Percentiles rank a stretch among this genome's conserved stretches.
These are phyloP conservation scores for Alviniconcha marisindica DNA, from an alignment of 1,140 invertebrate species.

Conservation along the genomic window DNA sequence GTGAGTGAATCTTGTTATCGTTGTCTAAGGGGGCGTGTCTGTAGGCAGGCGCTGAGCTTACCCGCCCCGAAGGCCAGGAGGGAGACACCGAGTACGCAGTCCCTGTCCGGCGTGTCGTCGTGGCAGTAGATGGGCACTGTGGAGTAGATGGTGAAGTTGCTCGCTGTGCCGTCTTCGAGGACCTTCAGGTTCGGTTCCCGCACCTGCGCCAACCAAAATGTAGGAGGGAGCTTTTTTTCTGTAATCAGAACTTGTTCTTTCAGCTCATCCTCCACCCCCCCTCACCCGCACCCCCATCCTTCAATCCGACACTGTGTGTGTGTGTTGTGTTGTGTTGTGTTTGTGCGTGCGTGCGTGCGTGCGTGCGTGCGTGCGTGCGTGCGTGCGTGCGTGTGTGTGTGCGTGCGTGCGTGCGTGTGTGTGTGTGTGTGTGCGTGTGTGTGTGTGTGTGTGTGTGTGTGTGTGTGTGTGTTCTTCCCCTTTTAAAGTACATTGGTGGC, in stretches of 20 bases:
- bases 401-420: slow-evolving; percentile 3
- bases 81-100: slow-evolving; percentile 35
- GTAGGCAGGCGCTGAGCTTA: too few species aligned
- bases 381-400: slow-evolving; percentile 23
- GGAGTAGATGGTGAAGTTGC: slow-evolving; percentile 37
- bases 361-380: slow-evolving; percentile 18
- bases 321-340: background rate
- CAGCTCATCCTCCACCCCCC: too few species aligned
- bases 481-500: too few species aligned
- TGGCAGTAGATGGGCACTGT: slow-evolving; percentile 40
- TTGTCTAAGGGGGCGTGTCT: too few species aligned
- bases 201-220: background rate
- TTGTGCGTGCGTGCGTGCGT: slow-evolving; percentile 15
- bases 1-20: too few species aligned
- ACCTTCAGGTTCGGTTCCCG: slow-evolving; percentile 27
- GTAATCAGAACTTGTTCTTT: too few species aligned
- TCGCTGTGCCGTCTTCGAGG: slow-evolving; percentile 13
- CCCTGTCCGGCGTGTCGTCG: background rate
- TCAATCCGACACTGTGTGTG: background rate
- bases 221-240: too few species aligned
- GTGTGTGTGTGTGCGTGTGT: too few species aligned
- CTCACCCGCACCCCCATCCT: too few species aligned
- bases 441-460: too few species aligned
- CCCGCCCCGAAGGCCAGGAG: slow-evolving; percentile 41
- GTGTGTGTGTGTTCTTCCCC: too few species aligned